Percentiles rank a stretch among this genome's conserved stretches.
phyloP scores from a whole-genome alignment of 2,113 vertebrate species.

The Dendropsophus ebraccatus region DNA sequence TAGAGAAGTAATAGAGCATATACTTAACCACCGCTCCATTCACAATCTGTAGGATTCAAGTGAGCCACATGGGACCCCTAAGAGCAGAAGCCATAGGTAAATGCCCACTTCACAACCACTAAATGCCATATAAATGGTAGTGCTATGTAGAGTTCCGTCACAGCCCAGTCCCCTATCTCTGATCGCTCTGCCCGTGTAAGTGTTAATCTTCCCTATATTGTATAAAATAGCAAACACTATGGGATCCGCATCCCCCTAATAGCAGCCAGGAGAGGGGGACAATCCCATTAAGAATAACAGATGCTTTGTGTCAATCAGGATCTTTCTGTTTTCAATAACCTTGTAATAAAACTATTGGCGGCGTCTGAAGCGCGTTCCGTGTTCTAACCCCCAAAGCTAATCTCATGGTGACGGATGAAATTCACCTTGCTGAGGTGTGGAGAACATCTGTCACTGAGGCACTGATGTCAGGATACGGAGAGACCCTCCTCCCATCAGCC shows the following conservation, averaged over 20 bases:
- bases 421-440: conserved; percentile 29
- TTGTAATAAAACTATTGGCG: background rate
- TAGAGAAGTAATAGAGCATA: too few species aligned
- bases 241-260: background rate
- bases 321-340: background rate
- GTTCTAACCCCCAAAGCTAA: conserved; percentile 6
- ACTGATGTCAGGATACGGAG: conserved; percentile 18
- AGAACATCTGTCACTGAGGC: conserved; percentile 48
- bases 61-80: too few species aligned
- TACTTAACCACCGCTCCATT: too few species aligned
- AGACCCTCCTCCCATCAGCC: conserved; percentile 12
- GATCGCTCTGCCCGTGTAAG: too few species aligned
- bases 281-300: background rate
- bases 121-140: too few species aligned
- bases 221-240: background rate
- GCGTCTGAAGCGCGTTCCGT: background rate
- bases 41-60: too few species aligned
- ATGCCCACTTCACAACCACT: too few species aligned
- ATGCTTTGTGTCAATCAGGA: background rate
- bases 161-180: too few species aligned
- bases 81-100: too few species aligned
- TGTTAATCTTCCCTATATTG: too few species aligned
- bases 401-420: background rate
- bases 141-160: too few species aligned
- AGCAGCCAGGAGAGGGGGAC: background rate